phyloP scores from a whole-genome alignment of 2,113 vertebrate species.

The Procapra przewalskii region DNA sequence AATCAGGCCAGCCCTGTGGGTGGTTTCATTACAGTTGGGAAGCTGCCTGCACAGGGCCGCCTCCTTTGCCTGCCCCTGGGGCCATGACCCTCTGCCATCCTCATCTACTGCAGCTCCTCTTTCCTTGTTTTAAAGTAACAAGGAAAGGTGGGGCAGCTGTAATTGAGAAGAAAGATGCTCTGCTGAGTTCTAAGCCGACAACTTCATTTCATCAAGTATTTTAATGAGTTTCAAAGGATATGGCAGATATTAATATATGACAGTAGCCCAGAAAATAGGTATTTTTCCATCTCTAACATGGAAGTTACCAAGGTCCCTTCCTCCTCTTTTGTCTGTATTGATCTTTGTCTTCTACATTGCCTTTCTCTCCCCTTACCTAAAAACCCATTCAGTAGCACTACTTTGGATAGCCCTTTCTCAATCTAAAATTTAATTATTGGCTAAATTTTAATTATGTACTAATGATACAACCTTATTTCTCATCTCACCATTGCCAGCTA shows the following conservation, averaged over 20 bases:
- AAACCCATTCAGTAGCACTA: neutral
- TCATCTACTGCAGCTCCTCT: rapidly evolving
- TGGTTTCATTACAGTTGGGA: neutral
- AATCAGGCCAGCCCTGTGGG: neutral
- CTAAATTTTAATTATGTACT: neutral
- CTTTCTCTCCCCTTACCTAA: neutral
- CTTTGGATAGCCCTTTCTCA: neutral
- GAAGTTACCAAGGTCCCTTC: neutral
- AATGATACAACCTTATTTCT: neutral
- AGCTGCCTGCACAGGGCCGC: neutral
- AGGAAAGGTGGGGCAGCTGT: neutral
- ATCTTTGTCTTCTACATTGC: neutral
- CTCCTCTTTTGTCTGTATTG: neutral
- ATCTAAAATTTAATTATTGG: neutral
- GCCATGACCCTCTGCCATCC: rapidly evolving
- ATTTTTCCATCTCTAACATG: neutral
- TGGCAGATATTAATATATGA: neutral
- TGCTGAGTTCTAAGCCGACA: neutral
- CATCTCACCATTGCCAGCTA: neutral
- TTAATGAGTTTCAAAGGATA: neutral
- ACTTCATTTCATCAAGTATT: neutral
- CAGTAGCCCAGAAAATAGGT: neutral
- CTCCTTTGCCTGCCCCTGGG: neutral
- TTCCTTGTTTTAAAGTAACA: neutral
- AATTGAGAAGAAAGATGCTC: neutral